A percentile compares a stretch with the other conserved stretches of the same genome.
Evolutionary conservation across 2,113 vertebrate species (phyloP).

Genomic region (cat (Felis catus)): F.catus_Fca126_mat1.0 CM031423.1:94212501-94213000

Average conservation of each 20-base stretch:
- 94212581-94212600: neutral
- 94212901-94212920: neutral
- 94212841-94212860: neutral
- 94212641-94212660: neutral
- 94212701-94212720: too few relatives aligned
- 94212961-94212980: neutral
- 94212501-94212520: neutral
- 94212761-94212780: neutral
- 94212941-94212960: neutral
- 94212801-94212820: neutral
- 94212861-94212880: neutral
- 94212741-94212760: too few relatives aligned
- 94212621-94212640: neutral
- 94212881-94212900: neutral
- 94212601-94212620: neutral
- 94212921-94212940: neutral
- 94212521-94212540: neutral
- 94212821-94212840: neutral
- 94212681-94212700: accelerated
- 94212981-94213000: too few relatives aligned
- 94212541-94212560: neutral
- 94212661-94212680: neutral
- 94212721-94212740: neutral
- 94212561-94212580: neutral
- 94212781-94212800: neutral